These are phyloP conservation scores for Lissocephala sabroskyi DNA, from an alignment of 2,888 invertebrate genomes.

Conservation along the genomic window DNA sequence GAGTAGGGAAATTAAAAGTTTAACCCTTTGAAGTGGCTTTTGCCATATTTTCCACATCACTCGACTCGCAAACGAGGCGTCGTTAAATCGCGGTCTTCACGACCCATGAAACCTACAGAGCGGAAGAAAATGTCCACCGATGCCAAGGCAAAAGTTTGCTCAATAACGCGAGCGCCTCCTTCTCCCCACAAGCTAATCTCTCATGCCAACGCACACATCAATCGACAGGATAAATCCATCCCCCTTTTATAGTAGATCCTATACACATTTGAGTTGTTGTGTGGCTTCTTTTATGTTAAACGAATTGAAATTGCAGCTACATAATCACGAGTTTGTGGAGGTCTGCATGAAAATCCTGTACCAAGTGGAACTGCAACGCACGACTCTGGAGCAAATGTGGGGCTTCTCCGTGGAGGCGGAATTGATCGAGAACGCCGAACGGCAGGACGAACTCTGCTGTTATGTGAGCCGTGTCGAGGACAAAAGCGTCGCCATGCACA, in stretches of 20 bases:
- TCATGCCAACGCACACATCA: neutral
- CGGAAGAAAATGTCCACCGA: too few species aligned
- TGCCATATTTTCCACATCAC: too few species aligned
- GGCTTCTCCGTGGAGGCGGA: constrained; percentile 98
- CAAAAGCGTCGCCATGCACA: constrained; percentile 95
- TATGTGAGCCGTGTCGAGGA: constrained; percentile 97
- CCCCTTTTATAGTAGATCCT: too few species aligned
- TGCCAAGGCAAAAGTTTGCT: neutral
- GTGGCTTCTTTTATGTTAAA: neutral
- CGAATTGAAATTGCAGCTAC: constrained; percentile 77
- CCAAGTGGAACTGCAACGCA: constrained; percentile 94
- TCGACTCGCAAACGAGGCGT: too few species aligned
- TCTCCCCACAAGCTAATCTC: too few species aligned
- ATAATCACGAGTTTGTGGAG: constrained; percentile 95
- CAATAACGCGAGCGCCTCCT: too few species aligned
- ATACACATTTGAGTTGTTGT: too few species aligned
- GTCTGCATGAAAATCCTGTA: constrained; percentile 97
- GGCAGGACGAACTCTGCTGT: constrained; percentile 97
- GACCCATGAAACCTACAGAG: too few species aligned
- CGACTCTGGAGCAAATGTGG: constrained; percentile 95
- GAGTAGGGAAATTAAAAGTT: too few species aligned
- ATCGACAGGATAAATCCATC: too few species aligned
- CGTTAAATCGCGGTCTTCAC: too few species aligned
- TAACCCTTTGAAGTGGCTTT: too few species aligned
- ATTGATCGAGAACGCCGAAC: constrained; percentile 94